phyloP scores from a whole-genome alignment of 2,113 vertebrate species.

The Carassius gibelio region DNA sequence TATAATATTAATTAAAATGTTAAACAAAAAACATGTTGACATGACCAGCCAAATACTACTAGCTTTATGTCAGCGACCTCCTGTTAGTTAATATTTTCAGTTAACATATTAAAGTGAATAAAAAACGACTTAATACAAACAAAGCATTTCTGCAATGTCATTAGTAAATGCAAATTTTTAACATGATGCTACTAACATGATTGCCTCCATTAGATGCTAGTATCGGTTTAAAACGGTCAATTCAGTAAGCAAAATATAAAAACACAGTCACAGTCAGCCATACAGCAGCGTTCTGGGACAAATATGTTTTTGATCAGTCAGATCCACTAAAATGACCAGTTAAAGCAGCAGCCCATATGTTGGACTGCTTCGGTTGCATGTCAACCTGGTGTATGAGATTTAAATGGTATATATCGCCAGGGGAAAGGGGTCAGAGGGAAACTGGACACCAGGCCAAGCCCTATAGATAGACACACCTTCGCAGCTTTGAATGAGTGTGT shows the following conservation, averaged over 20 bases:
- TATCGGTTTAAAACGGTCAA: background rate
- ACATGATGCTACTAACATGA: background rate
- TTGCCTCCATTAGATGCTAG: background rate
- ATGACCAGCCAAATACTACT: too few species aligned
- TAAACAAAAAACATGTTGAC: too few species aligned
- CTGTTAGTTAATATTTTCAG: too few species aligned
- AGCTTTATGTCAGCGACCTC: background rate
- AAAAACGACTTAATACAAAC: background rate
- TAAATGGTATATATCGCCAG: slow-evolving; percentile 49
- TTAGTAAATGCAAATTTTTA: background rate
- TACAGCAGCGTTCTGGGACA: background rate
- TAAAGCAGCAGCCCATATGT: background rate
- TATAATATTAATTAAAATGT: too few species aligned
- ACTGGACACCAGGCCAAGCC: slow-evolving; percentile 57
- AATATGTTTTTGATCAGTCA: slow-evolving; percentile 21
- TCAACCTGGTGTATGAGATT: slow-evolving; percentile 58
- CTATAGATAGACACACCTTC: slow-evolving; percentile 54
- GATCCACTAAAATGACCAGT: background rate
- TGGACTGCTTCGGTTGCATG: slow-evolving; percentile 52
- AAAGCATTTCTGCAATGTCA: background rate
- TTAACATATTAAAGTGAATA: background rate
- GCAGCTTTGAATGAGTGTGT: slow-evolving; percentile 30
- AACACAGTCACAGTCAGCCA: background rate
- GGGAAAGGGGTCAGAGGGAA: slow-evolving; percentile 48
- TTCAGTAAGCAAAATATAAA: background rate